Percentiles rank a stretch among this genome's conserved stretches.
Conservation (phyloP, 2,797 vertebrate species). For the Melanotaenia pygmaea region DNA sequence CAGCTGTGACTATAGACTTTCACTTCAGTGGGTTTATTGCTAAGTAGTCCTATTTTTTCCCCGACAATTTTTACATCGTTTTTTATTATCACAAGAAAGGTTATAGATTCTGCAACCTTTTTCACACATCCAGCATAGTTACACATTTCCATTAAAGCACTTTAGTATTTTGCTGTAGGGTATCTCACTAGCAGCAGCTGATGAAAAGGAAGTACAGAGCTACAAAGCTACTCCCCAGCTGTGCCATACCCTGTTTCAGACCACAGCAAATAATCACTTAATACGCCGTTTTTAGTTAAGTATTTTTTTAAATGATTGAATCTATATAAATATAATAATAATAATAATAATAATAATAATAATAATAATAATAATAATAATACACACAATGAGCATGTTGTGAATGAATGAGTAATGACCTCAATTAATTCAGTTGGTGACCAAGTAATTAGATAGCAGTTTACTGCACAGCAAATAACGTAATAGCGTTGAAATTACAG, state of each 20-base stretch:
- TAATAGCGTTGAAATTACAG: constrained; percentile 4
- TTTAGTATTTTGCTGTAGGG: background rate
- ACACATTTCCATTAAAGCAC: background rate
- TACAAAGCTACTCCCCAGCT: background rate
- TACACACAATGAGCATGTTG: constrained; percentile 4
- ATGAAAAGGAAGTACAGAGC: background rate
- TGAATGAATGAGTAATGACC: constrained; percentile 17
- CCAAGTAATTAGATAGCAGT: constrained; percentile 13
- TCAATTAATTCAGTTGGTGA: constrained; percentile 14
- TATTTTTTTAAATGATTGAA: background rate
- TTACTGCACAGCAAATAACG: background rate
- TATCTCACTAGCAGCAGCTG: background rate
- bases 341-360: background rate
- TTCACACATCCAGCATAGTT: background rate
- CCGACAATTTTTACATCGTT: background rate
- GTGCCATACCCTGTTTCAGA: background rate
- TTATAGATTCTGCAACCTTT: constrained; percentile 5
- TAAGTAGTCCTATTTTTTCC: background rate
- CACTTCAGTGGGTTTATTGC: background rate
- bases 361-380: background rate
- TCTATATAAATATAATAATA: background rate
- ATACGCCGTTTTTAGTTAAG: background rate
- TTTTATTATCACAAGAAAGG: background rate
- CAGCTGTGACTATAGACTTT: background rate
- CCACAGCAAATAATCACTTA: constrained; percentile 8